phyloP scores from a whole-genome alignment of 2,888 invertebrate species.

The Diogma glabrata region DNA sequence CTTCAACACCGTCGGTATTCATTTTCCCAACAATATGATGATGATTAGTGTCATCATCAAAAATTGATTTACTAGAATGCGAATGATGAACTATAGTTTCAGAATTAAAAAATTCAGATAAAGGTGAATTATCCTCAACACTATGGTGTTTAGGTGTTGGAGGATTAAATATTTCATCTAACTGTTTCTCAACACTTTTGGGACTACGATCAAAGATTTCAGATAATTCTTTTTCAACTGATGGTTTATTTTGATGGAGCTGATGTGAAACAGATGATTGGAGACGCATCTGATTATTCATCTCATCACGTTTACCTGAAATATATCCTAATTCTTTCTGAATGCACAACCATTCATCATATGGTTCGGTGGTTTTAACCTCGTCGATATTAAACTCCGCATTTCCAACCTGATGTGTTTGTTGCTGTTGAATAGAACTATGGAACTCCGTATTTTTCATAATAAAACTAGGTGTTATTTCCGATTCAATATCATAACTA shows the following conservation, averaged over 20 bases:
- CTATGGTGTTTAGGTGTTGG: constrained; percentile 17
- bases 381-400: constrained; percentile 18
- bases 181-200: constrained; percentile 26
- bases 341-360: constrained; percentile 57
- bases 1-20: constrained; percentile 28
- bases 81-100: constrained; percentile 15
- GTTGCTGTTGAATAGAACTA: neutral
- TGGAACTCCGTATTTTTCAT: constrained; percentile 28
- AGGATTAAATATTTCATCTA: constrained; percentile 26
- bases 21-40: neutral
- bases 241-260: constrained; percentile 14
- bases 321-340: constrained; percentile 50
- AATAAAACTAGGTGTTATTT: constrained; percentile 35
- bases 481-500: constrained; percentile 36
- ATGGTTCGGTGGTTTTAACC: constrained; percentile 31
- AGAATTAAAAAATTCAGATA: constrained; percentile 13
- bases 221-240: constrained; percentile 24
- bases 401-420: neutral
- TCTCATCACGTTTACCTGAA: constrained; percentile 19
- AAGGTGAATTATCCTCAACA: constrained; percentile 9
- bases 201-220: constrained; percentile 34
- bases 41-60: constrained; percentile 24
- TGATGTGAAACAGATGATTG: constrained; percentile 21
- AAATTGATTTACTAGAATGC: constrained; percentile 35
- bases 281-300: constrained; percentile 2